Percentiles rank a stretch among this genome's conserved stretches.
phyloP scores from a whole-genome alignment of 2,797 vertebrate genomes.

The Sus cebifrons region DNA sequence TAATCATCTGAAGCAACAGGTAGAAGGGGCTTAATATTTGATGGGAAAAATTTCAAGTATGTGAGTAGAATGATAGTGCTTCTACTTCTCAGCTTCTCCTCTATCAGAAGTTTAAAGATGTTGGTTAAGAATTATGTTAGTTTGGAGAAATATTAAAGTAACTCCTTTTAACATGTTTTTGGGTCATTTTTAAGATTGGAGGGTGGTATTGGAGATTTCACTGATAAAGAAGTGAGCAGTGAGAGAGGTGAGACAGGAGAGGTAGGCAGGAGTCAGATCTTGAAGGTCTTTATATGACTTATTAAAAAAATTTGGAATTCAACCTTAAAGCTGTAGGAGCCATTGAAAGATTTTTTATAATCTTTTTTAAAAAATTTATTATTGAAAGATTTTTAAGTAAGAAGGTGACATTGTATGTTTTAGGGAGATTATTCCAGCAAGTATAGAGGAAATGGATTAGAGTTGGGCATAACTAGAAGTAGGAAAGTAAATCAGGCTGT shows the following conservation, averaged over 20 bases:
- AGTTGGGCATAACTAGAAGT: neutral
- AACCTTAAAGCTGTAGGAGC: slow-evolving; percentile 29
- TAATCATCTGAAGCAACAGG: slow-evolving; percentile 95
- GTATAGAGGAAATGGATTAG: slow-evolving; percentile 31
- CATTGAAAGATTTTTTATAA: slow-evolving; percentile 13
- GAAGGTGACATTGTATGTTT: slow-evolving; percentile 15
- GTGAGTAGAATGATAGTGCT: slow-evolving; percentile 32
- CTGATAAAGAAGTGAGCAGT: slow-evolving; percentile 35
- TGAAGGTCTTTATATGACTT: slow-evolving; percentile 17
- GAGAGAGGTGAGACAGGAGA: neutral
- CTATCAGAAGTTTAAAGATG: slow-evolving; percentile 55
- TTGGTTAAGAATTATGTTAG: slow-evolving; percentile 53
- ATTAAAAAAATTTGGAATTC: slow-evolving; percentile 62
- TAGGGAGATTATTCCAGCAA: slow-evolving; percentile 45
- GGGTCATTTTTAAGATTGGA: slow-evolving; percentile 34
- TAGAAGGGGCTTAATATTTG: slow-evolving; percentile 84
- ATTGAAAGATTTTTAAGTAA: neutral
- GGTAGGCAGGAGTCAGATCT: slow-evolving; percentile 14
- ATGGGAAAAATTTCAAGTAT: slow-evolving; percentile 53
- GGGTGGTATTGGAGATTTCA: neutral
- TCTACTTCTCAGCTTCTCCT: slow-evolving; percentile 64
- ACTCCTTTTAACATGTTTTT: slow-evolving; percentile 64
- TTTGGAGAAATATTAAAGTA: slow-evolving; percentile 60
- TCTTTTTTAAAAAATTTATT: too few relatives aligned
- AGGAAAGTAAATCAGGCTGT: slow-evolving; percentile 52